Percentiles rank a stretch among this genome's conserved stretches.
Conservation (phyloP, 2,888 invertebrate species). For the Sphaerophoria rueppellii region DNA sequence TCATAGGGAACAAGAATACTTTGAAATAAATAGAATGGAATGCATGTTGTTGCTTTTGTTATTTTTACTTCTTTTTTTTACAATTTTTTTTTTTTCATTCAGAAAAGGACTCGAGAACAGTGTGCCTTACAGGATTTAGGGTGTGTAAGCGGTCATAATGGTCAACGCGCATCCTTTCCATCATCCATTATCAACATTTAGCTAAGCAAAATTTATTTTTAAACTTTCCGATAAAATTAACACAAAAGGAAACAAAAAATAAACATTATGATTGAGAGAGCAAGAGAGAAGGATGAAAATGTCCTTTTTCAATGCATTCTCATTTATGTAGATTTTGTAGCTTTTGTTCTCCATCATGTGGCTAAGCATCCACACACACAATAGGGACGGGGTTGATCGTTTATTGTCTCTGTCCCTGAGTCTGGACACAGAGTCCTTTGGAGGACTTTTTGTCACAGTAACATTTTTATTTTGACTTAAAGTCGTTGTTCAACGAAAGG, state of each 20-base stretch:
- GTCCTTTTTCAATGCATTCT: conserved; percentile 57
- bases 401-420: background rate
- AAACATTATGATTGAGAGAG: background rate
- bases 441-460: conserved; percentile 17
- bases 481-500: conserved; percentile 1
- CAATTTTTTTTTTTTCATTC: conserved; percentile 20
- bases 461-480: conserved; percentile 26
- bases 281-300: background rate
- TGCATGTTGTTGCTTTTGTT: conserved; percentile 46
- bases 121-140: conserved; percentile 1
- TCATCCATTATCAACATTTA: conserved; percentile 59
- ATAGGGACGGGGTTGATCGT: background rate
- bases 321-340: conserved; percentile 29
- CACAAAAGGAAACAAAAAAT: background rate
- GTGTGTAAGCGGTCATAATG: conserved; percentile 56
- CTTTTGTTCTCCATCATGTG: background rate
- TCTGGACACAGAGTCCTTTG: conserved; percentile 1
- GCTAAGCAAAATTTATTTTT: conserved; percentile 62
- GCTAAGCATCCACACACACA: background rate
- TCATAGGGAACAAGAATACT: conserved; percentile 21
- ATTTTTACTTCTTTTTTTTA: no score
- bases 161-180: conserved; percentile 65
- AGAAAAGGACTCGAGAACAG: conserved; percentile 21
- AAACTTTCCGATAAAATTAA: conserved; percentile 53
- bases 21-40: conserved; percentile 62